Conservation (phyloP, 2,113 vertebrate genomes). For the Carassius carassius region DNA sequence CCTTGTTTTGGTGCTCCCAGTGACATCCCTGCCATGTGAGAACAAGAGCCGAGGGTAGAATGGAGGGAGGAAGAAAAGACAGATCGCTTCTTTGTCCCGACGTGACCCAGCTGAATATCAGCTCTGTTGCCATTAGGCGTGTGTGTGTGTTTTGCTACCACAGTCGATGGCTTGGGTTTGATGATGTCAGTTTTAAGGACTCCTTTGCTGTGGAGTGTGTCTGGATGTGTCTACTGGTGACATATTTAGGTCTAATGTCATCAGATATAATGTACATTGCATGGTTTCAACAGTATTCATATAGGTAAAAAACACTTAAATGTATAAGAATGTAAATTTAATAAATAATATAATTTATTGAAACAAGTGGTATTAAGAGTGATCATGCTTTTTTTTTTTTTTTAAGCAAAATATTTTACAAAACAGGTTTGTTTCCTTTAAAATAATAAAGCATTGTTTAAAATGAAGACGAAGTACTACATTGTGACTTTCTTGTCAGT, state of each 20-base stretch:
- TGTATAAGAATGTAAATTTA: not conserved
- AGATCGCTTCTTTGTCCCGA: slow-evolving; percentile 55
- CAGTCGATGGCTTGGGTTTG: slow-evolving; percentile 44
- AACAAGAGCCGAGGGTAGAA: slow-evolving; percentile 46
- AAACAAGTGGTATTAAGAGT: not conserved
- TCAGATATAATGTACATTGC: slow-evolving; percentile 14
- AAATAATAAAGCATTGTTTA: not conserved
- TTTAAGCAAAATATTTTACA: not conserved
- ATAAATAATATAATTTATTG: not conserved
- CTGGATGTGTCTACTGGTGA: not conserved
- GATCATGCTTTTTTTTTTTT: no score
- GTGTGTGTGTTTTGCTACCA: slow-evolving; percentile 31
- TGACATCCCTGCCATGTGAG: slow-evolving; percentile 78
- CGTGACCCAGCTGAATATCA: slow-evolving; percentile 55
- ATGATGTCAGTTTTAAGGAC: slow-evolving; percentile 44
- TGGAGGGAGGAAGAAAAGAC: slow-evolving; percentile 54
- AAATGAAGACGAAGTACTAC: no score
- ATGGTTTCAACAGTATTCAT: not conserved
- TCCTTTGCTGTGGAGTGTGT: slow-evolving; percentile 17
- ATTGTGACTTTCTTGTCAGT: no score
- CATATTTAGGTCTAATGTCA: not conserved
- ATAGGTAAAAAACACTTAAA: not conserved
- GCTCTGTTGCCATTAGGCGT: slow-evolving; percentile 42
- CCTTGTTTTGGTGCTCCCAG: slow-evolving; percentile 74
- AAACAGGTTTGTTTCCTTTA: not conserved